These are phyloP conservation scores for Cephalopachus bancanus DNA, from an alignment of 2,797 vertebrate genomes.

Conservation along the genomic window DNA sequence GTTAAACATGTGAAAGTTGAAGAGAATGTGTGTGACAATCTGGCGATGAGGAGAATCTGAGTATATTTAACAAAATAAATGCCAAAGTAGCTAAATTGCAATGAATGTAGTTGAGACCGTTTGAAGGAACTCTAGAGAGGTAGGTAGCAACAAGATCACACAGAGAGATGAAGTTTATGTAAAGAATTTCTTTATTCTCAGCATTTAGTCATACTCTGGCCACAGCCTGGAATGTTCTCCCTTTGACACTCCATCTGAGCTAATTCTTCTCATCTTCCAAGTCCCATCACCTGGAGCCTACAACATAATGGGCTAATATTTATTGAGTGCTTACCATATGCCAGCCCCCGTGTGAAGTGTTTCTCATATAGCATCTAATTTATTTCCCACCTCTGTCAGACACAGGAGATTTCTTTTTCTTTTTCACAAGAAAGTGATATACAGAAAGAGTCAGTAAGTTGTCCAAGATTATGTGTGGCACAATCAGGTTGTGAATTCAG, in stretches of 20 bases:
- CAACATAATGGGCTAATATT: neutral
- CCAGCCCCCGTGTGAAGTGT: neutral
- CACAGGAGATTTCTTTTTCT: neutral
- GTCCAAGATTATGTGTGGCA: neutral
- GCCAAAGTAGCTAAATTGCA: neutral
- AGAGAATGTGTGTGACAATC: neutral
- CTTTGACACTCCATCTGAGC: neutral
- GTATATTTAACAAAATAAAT: neutral
- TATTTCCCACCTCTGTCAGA: neutral
- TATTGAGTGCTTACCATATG: neutral
- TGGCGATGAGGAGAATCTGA: neutral
- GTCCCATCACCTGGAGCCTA: neutral
- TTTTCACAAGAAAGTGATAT: neutral
- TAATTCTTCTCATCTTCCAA: neutral
- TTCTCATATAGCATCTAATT: neutral
- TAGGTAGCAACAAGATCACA: neutral
- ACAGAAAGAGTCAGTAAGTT: neutral
- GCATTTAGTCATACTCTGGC: neutral
- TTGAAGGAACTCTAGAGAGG: neutral
- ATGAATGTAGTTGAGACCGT: neutral
- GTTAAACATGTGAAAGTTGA: neutral
- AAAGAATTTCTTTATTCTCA: neutral
- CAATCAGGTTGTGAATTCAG: neutral
- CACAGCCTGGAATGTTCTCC: neutral
- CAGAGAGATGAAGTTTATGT: neutral